Percentiles rank a stretch among this genome's conserved stretches.
Evolutionary conservation across 2,888 invertebrate genomes (phyloP).

Genomic region (Acanthosepion pharaonis): DNA sequence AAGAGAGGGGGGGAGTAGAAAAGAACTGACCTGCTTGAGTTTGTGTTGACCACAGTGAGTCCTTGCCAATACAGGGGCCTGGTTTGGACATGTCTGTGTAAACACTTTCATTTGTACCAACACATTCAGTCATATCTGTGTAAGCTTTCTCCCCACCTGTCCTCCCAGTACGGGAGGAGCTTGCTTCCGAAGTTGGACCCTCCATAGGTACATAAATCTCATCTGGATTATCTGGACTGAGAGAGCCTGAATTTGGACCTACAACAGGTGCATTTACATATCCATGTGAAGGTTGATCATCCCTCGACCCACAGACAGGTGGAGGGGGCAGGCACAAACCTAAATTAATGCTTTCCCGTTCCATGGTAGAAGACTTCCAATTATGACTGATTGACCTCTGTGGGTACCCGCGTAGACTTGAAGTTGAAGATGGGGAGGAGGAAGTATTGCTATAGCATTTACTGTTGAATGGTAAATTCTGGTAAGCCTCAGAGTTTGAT

Average conservation of each 20-base stretch:
- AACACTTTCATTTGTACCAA: conserved; percentile 55
- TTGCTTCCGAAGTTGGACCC: conserved; percentile 50
- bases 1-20: neutral
- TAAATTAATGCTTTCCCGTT: conserved; percentile 49
- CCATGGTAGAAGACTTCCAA: neutral
- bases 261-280: conserved; percentile 61
- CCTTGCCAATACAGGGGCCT: neutral
- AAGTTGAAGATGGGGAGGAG: neutral
- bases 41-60: neutral
- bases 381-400: conserved; percentile 52
- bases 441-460: conserved; percentile 48
- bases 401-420: conserved; percentile 41
- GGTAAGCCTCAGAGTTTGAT: conserved; percentile 61
- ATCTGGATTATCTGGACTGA: conserved; percentile 51
- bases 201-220: conserved; percentile 60
- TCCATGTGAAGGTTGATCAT: conserved; percentile 53
- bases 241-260: conserved; percentile 50
- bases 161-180: neutral
- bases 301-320: conserved; percentile 55
- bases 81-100: conserved; percentile 58
- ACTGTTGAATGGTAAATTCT: conserved; percentile 67
- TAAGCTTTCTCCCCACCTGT: conserved; percentile 46
- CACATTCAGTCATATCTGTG: conserved; percentile 52
- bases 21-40: conserved; percentile 43
- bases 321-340: conserved; percentile 57